Evolutionary conservation across 1,140 invertebrate species (phyloP), one percentile per base, ranked within the genome.

Genomic region (Megalopta genalis): DNA sequence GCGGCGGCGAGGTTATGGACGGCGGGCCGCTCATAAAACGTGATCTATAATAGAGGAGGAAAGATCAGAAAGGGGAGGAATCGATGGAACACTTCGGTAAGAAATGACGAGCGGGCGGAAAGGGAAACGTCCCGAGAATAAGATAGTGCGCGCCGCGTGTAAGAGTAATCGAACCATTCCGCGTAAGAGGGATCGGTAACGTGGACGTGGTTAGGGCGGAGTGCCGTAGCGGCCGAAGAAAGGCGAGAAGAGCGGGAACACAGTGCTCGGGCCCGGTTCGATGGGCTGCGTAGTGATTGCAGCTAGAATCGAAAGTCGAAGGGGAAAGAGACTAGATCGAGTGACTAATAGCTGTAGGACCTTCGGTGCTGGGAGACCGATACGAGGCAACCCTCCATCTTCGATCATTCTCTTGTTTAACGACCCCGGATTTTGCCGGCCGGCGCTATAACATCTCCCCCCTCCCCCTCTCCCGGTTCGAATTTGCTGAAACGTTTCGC

Each of bases 281-380:
- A 52, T 83, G 83, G 77, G 81, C 77, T 78, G 80, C 80, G 73
- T 85, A 80, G 86, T 88, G 88, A 88, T 88, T 88, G 85, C 87
- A 81, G 84, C 83, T 80, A 68, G 79, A 85, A 73, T 67, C 81
- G 79, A 67, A 84, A 85, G 81, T 64, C 54, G 49, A 60, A 57
- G 62, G 68, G 83, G 66, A 77, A 77, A 67, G 77, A 60, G 39
- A 39, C 39, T 62, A 76, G 68, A 70, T 69, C 73, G 62, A 72
- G 81, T 90, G 88, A 90, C 87, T 89, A 90, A 90, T 89, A 88
- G 88, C 81, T 76, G 25, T 69, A 65, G 81, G 81, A 81, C 85
- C 82, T 81, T 65, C 71, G 67, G 23, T 76, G 87, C 82, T 86
- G 80, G 71, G 78, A 86, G 85, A 86, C 88, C 86, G 78, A 71